Evolutionary conservation across 2,888 invertebrate species (phyloP).

Genomic region (Drosophila siamana): DNA sequence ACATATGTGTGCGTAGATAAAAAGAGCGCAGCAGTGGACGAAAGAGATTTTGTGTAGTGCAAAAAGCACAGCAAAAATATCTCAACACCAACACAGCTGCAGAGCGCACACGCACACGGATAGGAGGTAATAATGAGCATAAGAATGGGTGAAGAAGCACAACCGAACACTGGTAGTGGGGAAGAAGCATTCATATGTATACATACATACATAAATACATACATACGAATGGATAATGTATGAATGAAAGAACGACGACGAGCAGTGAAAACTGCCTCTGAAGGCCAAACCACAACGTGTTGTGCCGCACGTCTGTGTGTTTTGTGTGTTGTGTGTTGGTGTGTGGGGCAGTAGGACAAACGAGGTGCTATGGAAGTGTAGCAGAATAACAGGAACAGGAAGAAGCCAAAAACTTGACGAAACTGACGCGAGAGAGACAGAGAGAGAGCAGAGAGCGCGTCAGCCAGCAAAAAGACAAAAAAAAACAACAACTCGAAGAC

Average conservation of each 20-base stretch:
- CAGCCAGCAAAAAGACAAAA: not conserved
- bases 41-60: conserved; percentile 26
- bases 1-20: conserved; percentile 35
- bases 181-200: conserved; percentile 23
- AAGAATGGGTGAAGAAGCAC: conserved; percentile 34
- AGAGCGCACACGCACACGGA: conserved; percentile 51
- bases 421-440: conserved; percentile 39
- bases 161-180: conserved; percentile 4
- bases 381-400: conserved; percentile 75
- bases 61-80: no score
- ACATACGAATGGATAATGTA: conserved; percentile 40
- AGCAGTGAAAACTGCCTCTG: conserved; percentile 26
- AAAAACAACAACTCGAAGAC: conserved; percentile 50
- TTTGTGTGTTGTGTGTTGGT: conserved; percentile 46
- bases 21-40: conserved; percentile 27
- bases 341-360: conserved; percentile 76
- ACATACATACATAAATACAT: no score
- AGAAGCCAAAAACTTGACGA: conserved; percentile 72
- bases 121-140: conserved; percentile 43
- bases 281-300: conserved; percentile 53
- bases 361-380: conserved; percentile 42
- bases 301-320: conserved; percentile 11
- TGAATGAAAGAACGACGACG: conserved; percentile 53
- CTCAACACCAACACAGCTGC: conserved; percentile 36
- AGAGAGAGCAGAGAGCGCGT: conserved; percentile 34